Evolutionary conservation across 2,888 invertebrate genomes (phyloP), one percentile per base, ranked within the genome.

Genomic region (Heliconius ismenius): DNA sequence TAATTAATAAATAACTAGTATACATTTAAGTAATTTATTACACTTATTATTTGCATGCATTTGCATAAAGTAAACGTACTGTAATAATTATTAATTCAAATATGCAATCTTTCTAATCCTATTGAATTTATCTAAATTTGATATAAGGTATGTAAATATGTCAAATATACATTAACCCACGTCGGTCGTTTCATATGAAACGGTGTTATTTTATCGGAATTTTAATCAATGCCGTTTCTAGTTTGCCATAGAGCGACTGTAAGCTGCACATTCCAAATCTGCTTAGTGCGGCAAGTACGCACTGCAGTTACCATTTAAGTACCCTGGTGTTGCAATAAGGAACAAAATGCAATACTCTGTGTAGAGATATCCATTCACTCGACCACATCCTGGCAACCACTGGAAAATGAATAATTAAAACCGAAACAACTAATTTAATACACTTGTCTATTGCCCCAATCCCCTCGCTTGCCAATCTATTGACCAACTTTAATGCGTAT

Each of bases 321-420:
- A 84, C 76, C 78, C 82, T 80, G 81, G 82, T 88, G 86, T 81
- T 82, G 88, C 86, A 89, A 88, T 85, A 85, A 84, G 86, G 85
- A 87, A 88, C 84, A 82, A 79, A 80, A 77, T 79, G 81, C 82
- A 82, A 82, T 78, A 79, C 69, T 79, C 54, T 73, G 77, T 79
- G 76, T 76, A 76, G 54, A 76, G 69, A 79, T 80, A 79, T 80
- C 79, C 79, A 81, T 80, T 81, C 80, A 79, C 79, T 77, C 77
- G 78, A 80, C 81, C 76, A 80, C 82, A 79, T 81, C 79, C 81
- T 79, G 73, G 49, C 73, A 63, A 73, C 67, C 67, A 67, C 67
- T 67, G 39, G 39, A 67, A 67, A 63, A 77, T 65, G 58, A 73
- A 67, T 76, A 74, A 69, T 76, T 74, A 76, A 74, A 78, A 78